Base-by-base conservation (phyloP, 2,888 invertebrate genomes). In the Homarus gammarus region DNA sequence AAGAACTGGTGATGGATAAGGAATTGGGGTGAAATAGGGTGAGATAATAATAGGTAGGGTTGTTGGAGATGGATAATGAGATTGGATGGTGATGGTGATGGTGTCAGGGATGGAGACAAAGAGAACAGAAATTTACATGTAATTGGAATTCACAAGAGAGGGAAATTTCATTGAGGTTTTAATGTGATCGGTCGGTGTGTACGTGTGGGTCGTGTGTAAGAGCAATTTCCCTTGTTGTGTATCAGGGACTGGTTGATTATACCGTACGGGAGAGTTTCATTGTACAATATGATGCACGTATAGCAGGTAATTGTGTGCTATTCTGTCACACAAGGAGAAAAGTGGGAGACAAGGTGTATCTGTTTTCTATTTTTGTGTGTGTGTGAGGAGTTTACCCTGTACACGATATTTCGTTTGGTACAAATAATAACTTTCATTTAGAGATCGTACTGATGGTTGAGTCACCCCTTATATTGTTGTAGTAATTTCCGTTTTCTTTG, bases 131-230 rank as follows among this genome's bases (percentile, higher is more conserved):
- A 56, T 56, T 56, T 56, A 22, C 56, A 56, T 56, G 56, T 56
- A 56, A 56, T 56, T 56, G 56, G 22, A 56, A 56, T 56, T 56
- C 56, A 22, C 22, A 22, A 22, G 22, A 56, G 56, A 56, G 56
- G 22, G 56, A 56, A 56, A 56, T 56, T 56, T 6, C 44, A 6
- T 10, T 49, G 44, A 49, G 44, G 6, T 12, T 49, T 12, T 12
- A 12, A 12, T 49, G 44, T 49, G n/a, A n/a, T n/a, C n/a, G n/a
- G 70, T 70, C 33, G 70, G 73, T 73, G 73, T 73, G 38, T 2
- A 6, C n/a, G 8, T 73, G 38, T 40, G 38, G 38, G 73, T n/a
- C 44, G 73, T 73, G 22, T 73, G 12, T 6, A 49, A 49, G 44
- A 49, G 44, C 12, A 49, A 49, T 49, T 49, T 49, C 44, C n/a